These are phyloP conservation scores for Camponotus vicinus DNA, from an alignment of 1,140 invertebrate species.

Conservation along the genomic window DNA sequence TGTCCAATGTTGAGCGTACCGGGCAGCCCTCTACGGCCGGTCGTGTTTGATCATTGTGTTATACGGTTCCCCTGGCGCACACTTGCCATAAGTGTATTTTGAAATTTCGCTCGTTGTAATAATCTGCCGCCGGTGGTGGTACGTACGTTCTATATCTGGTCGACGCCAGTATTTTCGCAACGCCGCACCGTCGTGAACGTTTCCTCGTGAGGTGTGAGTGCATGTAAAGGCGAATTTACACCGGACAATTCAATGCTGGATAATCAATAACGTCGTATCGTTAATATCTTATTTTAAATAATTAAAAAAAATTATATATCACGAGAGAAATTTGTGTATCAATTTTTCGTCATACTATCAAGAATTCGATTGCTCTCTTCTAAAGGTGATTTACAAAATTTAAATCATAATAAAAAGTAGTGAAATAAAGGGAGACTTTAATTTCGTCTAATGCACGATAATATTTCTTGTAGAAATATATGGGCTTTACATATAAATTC, in stretches of 20 bases:
- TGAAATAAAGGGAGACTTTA: not conserved
- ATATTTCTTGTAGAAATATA: not conserved
- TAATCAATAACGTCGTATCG: not conserved
- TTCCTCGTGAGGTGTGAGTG: conserved; percentile 68
- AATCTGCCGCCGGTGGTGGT: conserved; percentile 78
- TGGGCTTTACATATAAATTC: not conserved
- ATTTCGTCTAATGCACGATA: not conserved
- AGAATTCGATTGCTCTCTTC: not conserved
- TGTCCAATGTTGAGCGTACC: conserved; percentile 67
- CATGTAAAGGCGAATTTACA: conserved; percentile 50
- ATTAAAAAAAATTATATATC: not conserved
- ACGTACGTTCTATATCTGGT: conserved; percentile 58
- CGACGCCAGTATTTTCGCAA: conserved; percentile 74
- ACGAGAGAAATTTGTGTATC: not conserved
- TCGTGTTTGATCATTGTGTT: conserved; percentile 83
- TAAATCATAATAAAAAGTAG: not conserved
- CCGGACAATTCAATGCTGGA: not conserved
- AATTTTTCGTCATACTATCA: not conserved
- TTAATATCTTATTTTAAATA: not conserved
- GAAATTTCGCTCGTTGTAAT: conserved; percentile 83
- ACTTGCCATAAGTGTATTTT: conserved; percentile 84
- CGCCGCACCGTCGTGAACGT: conserved; percentile 53
- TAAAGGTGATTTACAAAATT: not conserved
- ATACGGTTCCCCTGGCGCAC: conserved; percentile 81
- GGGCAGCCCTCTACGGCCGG: conserved; percentile 66